Evolutionary conservation across 2,888 invertebrate genomes (phyloP), one percentile per base, ranked within the genome.

Genomic region (Thereva unica): DNA sequence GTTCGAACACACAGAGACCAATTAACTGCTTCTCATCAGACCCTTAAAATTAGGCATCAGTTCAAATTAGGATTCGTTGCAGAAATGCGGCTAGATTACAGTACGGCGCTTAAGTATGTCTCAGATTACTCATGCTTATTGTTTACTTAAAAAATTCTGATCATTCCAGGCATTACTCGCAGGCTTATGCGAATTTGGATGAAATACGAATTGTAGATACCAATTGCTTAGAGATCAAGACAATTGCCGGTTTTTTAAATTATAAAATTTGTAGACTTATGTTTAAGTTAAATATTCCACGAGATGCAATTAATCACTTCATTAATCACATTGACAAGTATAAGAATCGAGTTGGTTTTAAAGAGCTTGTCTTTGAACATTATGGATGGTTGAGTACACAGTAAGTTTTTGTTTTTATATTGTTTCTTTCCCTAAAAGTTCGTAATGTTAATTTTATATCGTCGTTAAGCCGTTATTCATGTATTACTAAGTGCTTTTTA

Each of bases 11-110:
- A 97, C 78, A 86, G 91, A 73, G 96, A 97, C 76, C 91, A 93
- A 76, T 85, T 97, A 42, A 95, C 95, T 74, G 91, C 90, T 8
- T 90, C 91, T 23, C 97, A 97, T 81, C 93, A 93, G 78, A 90
- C 92, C 74, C 84, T 99, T 63, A 93, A 92, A 83, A 95, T 98
- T 37, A 84, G 99, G 41, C 97, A 98, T 82, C 94, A 97, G 77
- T 97, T 97, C 78, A 99, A 99, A 83, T 88, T 97, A 79, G 99
- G 92, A 0, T 97, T 96, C 82, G 87, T 96, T 63, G 92, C 93
- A 76, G 99, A 99, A 82, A 82, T 99, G 70, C 91, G 92, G 74
- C 95, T 96, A 78, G 98, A 97, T 77, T 84, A 88, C 72, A 89
- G 87, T 76, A 89, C 90, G 0, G 94, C 96, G 9, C 87, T 93